Evolutionary conservation across 2,888 invertebrate species (phyloP).

Genomic region (Nipponacmea schrenckii): DNA sequence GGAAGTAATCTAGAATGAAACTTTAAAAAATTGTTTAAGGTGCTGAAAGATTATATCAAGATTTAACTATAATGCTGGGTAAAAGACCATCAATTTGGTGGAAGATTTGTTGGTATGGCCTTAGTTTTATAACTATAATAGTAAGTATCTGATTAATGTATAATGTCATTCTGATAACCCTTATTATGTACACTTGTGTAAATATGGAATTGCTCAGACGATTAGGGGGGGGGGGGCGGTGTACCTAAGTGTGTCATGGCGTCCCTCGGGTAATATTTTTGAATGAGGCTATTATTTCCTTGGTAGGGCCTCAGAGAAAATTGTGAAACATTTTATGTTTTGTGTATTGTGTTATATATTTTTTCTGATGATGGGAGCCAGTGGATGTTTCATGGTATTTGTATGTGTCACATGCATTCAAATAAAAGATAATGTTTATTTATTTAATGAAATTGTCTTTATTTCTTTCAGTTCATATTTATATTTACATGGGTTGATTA

Average conservation of each 20-base stretch:
- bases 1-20: too few relatives aligned
- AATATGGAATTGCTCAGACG: neutral
- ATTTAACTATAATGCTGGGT: constrained; percentile 55
- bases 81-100: constrained; percentile 49
- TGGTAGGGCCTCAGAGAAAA: too few relatives aligned
- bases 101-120: constrained; percentile 58
- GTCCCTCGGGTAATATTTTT: neutral
- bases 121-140: constrained; percentile 56
- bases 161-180: too few relatives aligned
- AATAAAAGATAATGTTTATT: too few relatives aligned
- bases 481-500: constrained; percentile 63
- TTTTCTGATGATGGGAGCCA: constrained; percentile 5
- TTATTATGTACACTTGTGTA: neutral
- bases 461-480: constrained; percentile 71
- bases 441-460: neutral
- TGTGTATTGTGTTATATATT: neutral
- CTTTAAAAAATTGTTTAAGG: constrained; percentile 28
- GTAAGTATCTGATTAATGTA: constrained; percentile 40
- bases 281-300: too few relatives aligned
- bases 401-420: too few relatives aligned
- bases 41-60: constrained; percentile 47
- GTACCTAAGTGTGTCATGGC: neutral
- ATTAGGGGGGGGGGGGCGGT: neutral
- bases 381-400: too few relatives aligned
- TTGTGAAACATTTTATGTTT: too few relatives aligned